Conservation (phyloP, 2,888 invertebrate genomes). For the Eledone cirrhosa region DNA sequence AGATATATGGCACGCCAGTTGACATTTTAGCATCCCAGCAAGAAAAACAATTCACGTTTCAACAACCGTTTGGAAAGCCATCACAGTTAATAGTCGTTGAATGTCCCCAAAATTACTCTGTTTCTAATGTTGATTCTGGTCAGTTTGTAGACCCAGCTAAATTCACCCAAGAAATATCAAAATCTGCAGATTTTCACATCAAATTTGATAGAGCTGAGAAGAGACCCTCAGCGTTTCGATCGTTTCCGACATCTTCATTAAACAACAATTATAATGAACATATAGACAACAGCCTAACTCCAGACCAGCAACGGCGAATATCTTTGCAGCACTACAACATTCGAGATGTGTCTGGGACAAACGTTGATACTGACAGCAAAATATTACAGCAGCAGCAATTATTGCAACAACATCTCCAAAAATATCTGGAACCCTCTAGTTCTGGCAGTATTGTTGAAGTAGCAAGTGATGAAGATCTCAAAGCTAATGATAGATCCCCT, state of each 20-base stretch:
- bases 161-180: slow-evolving; percentile 16
- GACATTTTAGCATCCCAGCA: background rate
- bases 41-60: background rate
- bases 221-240: background rate
- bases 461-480: slow-evolving; percentile 4
- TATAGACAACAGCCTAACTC: background rate
- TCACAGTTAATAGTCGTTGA: background rate
- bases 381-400: slow-evolving; percentile 21
- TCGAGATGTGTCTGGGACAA: slow-evolving; percentile 7
- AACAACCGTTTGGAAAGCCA: slow-evolving; percentile 12
- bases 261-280: background rate
- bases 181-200: slow-evolving; percentile 25
- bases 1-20: slow-evolving; percentile 16
- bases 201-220: background rate
- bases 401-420: slow-evolving; percentile 18
- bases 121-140: slow-evolving; percentile 14
- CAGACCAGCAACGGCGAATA: slow-evolving; percentile 7
- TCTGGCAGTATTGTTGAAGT: background rate
- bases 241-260: background rate
- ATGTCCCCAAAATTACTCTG: slow-evolving; percentile 7
- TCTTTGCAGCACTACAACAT: slow-evolving; percentile 17
- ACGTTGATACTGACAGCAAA: slow-evolving; percentile 1
- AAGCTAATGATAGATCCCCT: background rate
- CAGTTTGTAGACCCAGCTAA: background rate
- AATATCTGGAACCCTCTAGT: background rate